Evolutionary conservation across 2,113 vertebrate genomes (phyloP), one percentile per base, ranked within the genome.

Genomic region (Macaca nemestrina): DNA sequence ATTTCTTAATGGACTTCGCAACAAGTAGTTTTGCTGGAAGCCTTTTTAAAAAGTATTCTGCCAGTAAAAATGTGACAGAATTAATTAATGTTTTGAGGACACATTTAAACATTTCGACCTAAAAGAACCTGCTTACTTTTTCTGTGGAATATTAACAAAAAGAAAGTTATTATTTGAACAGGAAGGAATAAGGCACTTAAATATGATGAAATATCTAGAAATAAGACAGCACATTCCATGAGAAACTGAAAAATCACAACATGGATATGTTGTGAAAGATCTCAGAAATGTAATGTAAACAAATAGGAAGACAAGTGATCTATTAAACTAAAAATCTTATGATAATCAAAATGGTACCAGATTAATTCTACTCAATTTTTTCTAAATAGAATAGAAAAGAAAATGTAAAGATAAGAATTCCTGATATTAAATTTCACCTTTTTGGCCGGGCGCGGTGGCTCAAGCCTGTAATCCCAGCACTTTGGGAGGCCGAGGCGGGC

Each of bases 141-240:
- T 57, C 68, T 78, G 52, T 8, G 88, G 82, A 95, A 72, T 72
- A 76, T 18, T 27, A 4, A 83, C 45, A 5, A 27, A 22, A 48
- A 14, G 50, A 22, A 27, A 61, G 48, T 68, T 92, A 55, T 59
- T 95, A 88, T 50, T 88, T 91, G 35, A 88, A 32, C 23, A 91
- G 20, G 13, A 88, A 93, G 85, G 43, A 95, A 38, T 18, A 84
- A 92, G 57, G 35, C 32, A 75, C 70, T 94, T 79, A 81, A 92
- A 59, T 50, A 57, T 59, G 22, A 52, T 40, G 10, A 70, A 40
- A 27, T 23, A 93, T 89, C 50, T 67, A 86, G 38, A 93, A 90
- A 72, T 50, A 88, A 95, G 84, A 79, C 43, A 84, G 45, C 12
- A 70, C 8, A 61, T 40, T 61, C 25, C 59, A 27, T n/a, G 32